Evolutionary conservation across 1,140 invertebrate species (phyloP).

Genomic region (Drosophila dunni): DNA sequence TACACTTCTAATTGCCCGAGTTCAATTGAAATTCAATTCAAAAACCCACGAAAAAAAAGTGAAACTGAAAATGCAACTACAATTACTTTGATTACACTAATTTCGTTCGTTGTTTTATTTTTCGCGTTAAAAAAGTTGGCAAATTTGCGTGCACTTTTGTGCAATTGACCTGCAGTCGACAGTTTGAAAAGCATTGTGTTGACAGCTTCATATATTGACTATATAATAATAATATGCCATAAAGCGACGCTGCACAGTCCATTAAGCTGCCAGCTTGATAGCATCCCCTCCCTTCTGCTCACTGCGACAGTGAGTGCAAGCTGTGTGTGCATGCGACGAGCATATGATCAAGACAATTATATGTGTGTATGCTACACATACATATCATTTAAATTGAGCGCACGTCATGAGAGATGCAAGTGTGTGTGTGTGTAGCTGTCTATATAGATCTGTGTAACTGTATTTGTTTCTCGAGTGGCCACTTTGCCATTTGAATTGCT

Average conservation of each 20-base stretch:
- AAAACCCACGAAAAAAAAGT: conserved; percentile 35
- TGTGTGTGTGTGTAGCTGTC: conserved; percentile 27
- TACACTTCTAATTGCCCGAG: conserved; percentile 31
- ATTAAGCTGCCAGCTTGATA: conserved; percentile 70
- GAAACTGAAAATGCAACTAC: conserved; percentile 38
- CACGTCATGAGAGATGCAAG: conserved; percentile 63
- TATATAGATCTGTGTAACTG: conserved; percentile 20
- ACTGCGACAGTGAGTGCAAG: conserved; percentile 9
- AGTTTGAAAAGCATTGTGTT: conserved; percentile 59
- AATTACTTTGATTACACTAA: conserved; percentile 71
- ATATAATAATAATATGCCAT: conserved; percentile 36
- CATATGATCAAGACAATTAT: conserved; percentile 81
- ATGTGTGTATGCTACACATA: conserved; percentile 49
- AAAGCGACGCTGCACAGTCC: conserved; percentile 58
- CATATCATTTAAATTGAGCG: conserved; percentile 67
- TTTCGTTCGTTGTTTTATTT: conserved; percentile 44
- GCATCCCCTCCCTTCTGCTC: conserved; percentile 14
- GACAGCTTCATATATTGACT: conserved; percentile 51
- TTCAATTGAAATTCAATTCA: conserved; percentile 31
- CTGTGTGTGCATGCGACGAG: conserved; percentile 64
- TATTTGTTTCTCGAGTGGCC: conserved; percentile 18
- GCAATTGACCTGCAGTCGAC: conserved; percentile 23
- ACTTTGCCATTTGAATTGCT: conserved; percentile 48
- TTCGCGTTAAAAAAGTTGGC: conserved; percentile 4
- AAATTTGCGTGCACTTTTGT: no score